These are phyloP conservation scores for Agelas oroides DNA, from an alignment of 37 sponge, comb jelly and placozoan species.

Conservation along the genomic window DNA sequence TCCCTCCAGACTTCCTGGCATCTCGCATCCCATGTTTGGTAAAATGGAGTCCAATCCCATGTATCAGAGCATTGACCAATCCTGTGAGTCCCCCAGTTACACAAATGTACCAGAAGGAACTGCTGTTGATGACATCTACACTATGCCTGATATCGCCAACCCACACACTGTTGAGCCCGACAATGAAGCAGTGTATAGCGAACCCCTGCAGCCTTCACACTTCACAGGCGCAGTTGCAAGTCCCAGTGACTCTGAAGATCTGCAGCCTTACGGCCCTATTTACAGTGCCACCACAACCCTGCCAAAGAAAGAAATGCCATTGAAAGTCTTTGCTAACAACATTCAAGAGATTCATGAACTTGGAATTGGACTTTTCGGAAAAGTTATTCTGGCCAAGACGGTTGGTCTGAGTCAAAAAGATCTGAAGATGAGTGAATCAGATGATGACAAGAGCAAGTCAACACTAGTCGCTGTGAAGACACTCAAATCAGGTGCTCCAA, in stretches of 20 bases:
- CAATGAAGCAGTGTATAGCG: conserved; percentile 17
- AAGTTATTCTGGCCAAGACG: conserved; percentile 50
- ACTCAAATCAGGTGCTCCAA: conserved; percentile 51
- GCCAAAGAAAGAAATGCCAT: not conserved
- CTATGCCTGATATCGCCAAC: not conserved
- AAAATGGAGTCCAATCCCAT: no score
- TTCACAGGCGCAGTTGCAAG: not conserved
- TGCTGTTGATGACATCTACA: no score
- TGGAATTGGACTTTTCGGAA: conserved; percentile 59
- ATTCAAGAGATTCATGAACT: conserved; percentile 20
- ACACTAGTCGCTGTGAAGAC: conserved; percentile 71
- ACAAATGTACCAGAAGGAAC: no score
- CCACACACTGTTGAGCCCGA: not conserved
- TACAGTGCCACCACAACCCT: not conserved
- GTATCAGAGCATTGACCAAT: not conserved
- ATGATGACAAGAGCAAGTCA: conserved; percentile 23
- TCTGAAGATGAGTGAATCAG: conserved; percentile 37
- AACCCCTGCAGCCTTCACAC: not conserved
- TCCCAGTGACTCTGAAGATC: not conserved
- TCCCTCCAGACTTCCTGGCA: no score
- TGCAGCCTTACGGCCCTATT: not conserved
- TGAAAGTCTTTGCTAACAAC: conserved; percentile 8
- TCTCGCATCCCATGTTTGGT: no score
- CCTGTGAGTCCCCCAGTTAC: no score
- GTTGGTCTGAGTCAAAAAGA: conserved; percentile 56